phyloP scores from a whole-genome alignment of 2,888 invertebrate species.

The Polietes domitor region DNA sequence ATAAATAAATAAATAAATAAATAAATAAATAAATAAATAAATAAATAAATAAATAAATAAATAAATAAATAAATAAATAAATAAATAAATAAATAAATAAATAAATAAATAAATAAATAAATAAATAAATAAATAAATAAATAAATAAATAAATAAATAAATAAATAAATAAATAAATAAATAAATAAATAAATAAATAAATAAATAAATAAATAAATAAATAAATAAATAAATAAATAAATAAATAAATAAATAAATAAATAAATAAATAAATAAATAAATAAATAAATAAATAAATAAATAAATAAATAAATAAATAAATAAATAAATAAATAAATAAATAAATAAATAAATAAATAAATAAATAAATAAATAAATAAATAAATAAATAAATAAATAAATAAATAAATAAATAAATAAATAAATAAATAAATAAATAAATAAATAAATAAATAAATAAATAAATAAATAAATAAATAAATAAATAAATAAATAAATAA shows the following conservation, averaged over 20 bases:
- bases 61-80: too few relatives aligned
- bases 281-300: conserved; percentile 3
- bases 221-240: conserved; percentile 20
- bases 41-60: too few relatives aligned
- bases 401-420: background rate
- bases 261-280: conserved; percentile 6
- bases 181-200: conserved; percentile 17
- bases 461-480: background rate
- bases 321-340: background rate
- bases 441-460: background rate
- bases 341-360: background rate
- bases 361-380: background rate
- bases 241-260: conserved; percentile 20
- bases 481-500: background rate
- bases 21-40: too few relatives aligned
- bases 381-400: background rate
- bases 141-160: conserved; percentile 20
- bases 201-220: conserved; percentile 16
- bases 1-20: too few relatives aligned
- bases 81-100: too few relatives aligned
- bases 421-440: background rate
- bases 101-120: too few relatives aligned
- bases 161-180: conserved; percentile 20
- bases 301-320: conserved; percentile 8
- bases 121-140: conserved; percentile 16